Evolutionary conservation across 2,888 invertebrate species (phyloP).

Genomic region (Ophion ellenae): DNA sequence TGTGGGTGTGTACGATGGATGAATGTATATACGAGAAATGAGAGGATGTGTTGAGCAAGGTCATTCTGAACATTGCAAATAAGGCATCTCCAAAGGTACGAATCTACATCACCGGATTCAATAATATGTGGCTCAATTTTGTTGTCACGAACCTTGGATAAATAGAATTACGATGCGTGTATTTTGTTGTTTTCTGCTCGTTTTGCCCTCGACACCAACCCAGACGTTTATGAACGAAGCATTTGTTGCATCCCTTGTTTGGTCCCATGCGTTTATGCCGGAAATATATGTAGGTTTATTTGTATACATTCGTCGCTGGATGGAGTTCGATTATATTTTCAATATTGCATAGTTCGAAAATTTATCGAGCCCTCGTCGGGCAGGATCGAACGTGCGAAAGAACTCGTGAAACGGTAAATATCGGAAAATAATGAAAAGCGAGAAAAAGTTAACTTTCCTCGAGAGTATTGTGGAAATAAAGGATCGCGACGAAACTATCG

Average conservation of each 20-base stretch:
- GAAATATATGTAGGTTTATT: slow-evolving; percentile 36
- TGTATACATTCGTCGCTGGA: background rate
- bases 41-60: slow-evolving; percentile 56
- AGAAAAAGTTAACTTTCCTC: too few relatives aligned
- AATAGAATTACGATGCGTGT: background rate
- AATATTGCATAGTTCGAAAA: background rate
- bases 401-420: too few relatives aligned
- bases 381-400: background rate
- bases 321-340: slow-evolving; percentile 41
- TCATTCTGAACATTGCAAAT: slow-evolving; percentile 51
- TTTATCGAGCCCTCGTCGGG: background rate
- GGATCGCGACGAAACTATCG: too few relatives aligned
- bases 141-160: background rate
- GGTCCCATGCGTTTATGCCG: slow-evolving; percentile 55
- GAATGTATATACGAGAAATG: slow-evolving; percentile 54
- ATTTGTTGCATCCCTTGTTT: slow-evolving; percentile 28
- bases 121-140: background rate
- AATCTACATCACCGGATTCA: background rate
- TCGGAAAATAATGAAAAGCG: too few relatives aligned
- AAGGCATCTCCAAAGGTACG: background rate
- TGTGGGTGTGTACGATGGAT: slow-evolving; percentile 38
- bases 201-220: slow-evolving; percentile 13
- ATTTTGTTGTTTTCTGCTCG: background rate
- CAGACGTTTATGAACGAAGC: slow-evolving; percentile 29
- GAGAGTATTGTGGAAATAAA: too few relatives aligned